phyloP scores from a whole-genome alignment of 2,113 vertebrate genomes.

The Bujurquina vittata region DNA sequence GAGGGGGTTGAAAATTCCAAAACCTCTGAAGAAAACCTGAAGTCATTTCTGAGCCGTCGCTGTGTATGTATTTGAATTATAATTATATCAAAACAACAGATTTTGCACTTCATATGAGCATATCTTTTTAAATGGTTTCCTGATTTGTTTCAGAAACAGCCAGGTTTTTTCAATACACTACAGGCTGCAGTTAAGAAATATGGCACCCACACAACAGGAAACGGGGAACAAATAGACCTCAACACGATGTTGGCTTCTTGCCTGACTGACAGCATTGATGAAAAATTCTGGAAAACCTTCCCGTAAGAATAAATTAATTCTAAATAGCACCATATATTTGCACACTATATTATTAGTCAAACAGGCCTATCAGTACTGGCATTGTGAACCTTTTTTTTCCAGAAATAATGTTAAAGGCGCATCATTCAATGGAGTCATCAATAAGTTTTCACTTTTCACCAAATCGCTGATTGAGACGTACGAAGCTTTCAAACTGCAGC shows the following conservation, averaged over 20 bases:
- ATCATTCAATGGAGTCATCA: slow-evolving; percentile 28
- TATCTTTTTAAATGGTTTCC: neutral
- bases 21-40: neutral
- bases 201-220: neutral
- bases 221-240: neutral
- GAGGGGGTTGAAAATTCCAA: slow-evolving; percentile 20
- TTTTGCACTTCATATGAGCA: neutral
- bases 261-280: slow-evolving; percentile 47
- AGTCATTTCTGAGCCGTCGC: neutral
- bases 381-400: no score
- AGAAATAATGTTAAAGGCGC: neutral
- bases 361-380: no score
- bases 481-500: slow-evolving; percentile 1
- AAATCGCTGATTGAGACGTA: neutral
- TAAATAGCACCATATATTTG: no score
- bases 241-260: slow-evolving; percentile 24
- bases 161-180: neutral
- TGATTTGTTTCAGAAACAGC: neutral
- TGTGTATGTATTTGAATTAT: neutral
- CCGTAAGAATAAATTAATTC: slow-evolving; percentile 31
- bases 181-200: neutral
- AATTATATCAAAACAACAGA: neutral
- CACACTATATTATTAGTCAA: neutral
- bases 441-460: slow-evolving; percentile 29
- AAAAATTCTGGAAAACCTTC: slow-evolving; percentile 53